Percentiles rank a stretch among this genome's conserved stretches.
Evolutionary conservation across 1,140 invertebrate species (phyloP).

Genomic region (Zaprionus tsacasi): DNA sequence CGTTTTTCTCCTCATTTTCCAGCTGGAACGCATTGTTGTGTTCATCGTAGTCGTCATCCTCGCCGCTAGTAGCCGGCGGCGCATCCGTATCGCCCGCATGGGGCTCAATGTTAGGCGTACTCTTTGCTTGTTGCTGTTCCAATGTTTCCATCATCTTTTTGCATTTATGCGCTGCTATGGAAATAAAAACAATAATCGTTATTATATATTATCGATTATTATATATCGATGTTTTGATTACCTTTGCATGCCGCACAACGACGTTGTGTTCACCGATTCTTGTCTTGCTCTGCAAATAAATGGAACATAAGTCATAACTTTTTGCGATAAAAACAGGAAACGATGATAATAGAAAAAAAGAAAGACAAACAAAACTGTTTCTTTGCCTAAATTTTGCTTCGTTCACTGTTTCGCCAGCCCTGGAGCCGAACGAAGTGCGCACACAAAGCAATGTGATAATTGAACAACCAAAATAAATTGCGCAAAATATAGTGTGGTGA

Average conservation of each 20-base stretch:
- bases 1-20: slow-evolving; percentile 38
- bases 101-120: slow-evolving; percentile 58
- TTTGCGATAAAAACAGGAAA: slow-evolving; percentile 7
- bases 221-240: slow-evolving; percentile 54
- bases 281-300: slow-evolving; percentile 27
- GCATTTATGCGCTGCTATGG: slow-evolving; percentile 69
- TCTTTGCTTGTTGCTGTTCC: slow-evolving; percentile 66
- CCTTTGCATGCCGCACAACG: slow-evolving; percentile 70
- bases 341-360: slow-evolving; percentile 6
- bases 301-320: background rate
- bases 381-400: slow-evolving; percentile 18
- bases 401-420: slow-evolving; percentile 49
- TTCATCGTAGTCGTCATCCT: slow-evolving; percentile 66
- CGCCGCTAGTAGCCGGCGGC: slow-evolving; percentile 33
- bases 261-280: slow-evolving; percentile 39
- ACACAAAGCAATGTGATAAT: slow-evolving; percentile 55
- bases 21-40: slow-evolving; percentile 41
- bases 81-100: slow-evolving; percentile 40
- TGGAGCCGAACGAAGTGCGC: slow-evolving; percentile 48
- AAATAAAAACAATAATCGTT: slow-evolving; percentile 32
- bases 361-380: slow-evolving; percentile 6
- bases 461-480: slow-evolving; percentile 74
- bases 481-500: slow-evolving; percentile 40
- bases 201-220: slow-evolving; percentile 22
- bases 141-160: slow-evolving; percentile 71